These are phyloP conservation scores for Heliothis peltigera DNA, from an alignment of 2,888 invertebrate genomes.

Conservation along the genomic window DNA sequence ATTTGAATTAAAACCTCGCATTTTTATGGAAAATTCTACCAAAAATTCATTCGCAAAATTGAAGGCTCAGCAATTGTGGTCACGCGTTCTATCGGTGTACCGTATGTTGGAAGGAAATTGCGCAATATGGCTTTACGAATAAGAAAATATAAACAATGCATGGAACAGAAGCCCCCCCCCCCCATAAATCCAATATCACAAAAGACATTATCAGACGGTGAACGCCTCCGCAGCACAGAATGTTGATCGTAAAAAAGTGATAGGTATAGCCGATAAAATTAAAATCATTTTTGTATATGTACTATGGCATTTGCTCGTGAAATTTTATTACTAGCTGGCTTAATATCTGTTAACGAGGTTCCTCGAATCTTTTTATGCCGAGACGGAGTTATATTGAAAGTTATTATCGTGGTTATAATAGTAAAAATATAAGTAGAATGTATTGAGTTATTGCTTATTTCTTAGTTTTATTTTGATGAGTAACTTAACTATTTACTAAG, in stretches of 20 bases:
- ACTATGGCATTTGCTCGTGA: conserved; percentile 50
- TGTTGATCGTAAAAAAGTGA: conserved; percentile 56
- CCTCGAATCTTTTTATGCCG: conserved; percentile 49
- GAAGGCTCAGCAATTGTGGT: conserved; percentile 47
- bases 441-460: conserved; percentile 18
- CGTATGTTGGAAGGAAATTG: conserved; percentile 55
- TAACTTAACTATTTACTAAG: neutral
- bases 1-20: neutral
- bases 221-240: conserved; percentile 47
- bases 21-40: no score
- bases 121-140: conserved; percentile 63
- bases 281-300: conserved; percentile 54
- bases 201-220: conserved; percentile 55
- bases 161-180: conserved; percentile 51
- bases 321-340: conserved; percentile 49
- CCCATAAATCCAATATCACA: conserved; percentile 64
- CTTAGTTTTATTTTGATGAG: no score
- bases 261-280: conserved; percentile 52
- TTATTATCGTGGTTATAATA: conserved; percentile 40
- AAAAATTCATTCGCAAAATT: conserved; percentile 26
- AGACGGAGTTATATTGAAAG: conserved; percentile 41
- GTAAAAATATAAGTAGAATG: conserved; percentile 25
- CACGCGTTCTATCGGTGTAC: conserved; percentile 32
- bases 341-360: conserved; percentile 57
- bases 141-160: conserved; percentile 68